A percentile compares a stretch with the other conserved stretches of the same genome.
These are phyloP conservation scores for Carassius gibelio DNA, from an alignment of 2,113 vertebrate species.

Conservation along the genomic window DNA sequence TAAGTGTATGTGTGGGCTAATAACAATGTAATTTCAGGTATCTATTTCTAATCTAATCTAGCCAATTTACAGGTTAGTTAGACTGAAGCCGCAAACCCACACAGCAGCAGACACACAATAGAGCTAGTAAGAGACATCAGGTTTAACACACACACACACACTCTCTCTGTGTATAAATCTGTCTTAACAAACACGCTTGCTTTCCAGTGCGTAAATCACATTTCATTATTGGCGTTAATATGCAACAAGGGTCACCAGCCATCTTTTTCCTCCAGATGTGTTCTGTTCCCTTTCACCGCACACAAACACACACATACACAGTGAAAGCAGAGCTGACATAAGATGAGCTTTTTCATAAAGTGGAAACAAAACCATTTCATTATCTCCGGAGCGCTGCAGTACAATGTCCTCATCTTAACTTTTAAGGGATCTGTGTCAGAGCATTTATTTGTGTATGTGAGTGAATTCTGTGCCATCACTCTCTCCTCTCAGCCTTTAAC, in stretches of 20 bases:
- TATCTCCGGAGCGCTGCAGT: constrained; percentile 31
- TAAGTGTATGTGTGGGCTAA: no score
- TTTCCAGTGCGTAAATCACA: constrained; percentile 34
- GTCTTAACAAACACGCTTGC: background rate
- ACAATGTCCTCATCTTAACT: background rate
- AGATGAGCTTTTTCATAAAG: constrained; percentile 18
- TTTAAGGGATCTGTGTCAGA: background rate
- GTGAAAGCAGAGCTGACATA: background rate
- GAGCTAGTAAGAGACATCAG: background rate
- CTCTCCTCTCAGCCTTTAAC: background rate
- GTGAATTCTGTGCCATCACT: background rate
- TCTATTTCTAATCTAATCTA: constrained; percentile 36
- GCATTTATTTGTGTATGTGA: background rate
- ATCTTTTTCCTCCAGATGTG: constrained; percentile 54
- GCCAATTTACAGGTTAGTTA: constrained; percentile 42
- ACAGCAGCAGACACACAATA: constrained; percentile 27
- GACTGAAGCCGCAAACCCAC: constrained; percentile 39
- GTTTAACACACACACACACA: background rate
- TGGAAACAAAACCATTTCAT: constrained; percentile 49
- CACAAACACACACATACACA: constrained; percentile 27
- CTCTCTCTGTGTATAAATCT: background rate
- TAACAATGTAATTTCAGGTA: constrained; percentile 32
- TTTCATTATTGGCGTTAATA: constrained; percentile 39
- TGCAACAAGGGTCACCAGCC: constrained; percentile 49
- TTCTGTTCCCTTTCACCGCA: constrained; percentile 15